These are phyloP conservation scores for Spodoptera litura DNA, from an alignment of 1,140 invertebrate species.

Conservation along the genomic window DNA sequence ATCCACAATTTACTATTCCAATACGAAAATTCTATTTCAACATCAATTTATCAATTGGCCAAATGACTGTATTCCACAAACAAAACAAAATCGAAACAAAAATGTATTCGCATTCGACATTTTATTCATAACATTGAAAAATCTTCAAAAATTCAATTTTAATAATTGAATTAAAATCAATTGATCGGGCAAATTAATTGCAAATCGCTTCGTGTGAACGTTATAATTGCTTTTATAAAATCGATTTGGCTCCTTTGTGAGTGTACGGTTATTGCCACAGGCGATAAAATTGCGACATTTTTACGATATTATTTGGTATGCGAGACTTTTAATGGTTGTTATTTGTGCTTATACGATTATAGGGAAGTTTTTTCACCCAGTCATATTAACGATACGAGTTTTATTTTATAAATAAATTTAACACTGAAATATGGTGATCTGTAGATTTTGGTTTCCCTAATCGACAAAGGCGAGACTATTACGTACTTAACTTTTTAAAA, in stretches of 20 bases:
- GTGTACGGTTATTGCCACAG: neutral
- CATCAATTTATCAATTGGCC: conserved; percentile 10
- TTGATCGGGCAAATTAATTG: conserved; percentile 31
- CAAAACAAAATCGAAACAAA: conserved; percentile 13
- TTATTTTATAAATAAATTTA: too few species aligned
- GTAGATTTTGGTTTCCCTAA: too few species aligned
- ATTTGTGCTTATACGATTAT: neutral
- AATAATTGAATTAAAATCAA: conserved; percentile 40
- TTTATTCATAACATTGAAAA: conserved; percentile 10
- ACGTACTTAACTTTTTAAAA: too few species aligned
- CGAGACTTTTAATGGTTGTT: neutral
- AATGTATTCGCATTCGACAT: neutral
- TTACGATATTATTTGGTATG: neutral
- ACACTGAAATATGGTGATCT: too few species aligned
- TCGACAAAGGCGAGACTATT: too few species aligned
- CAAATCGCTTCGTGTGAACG: conserved; percentile 31
- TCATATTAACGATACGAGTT: too few species aligned
- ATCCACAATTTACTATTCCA: conserved; percentile 5
- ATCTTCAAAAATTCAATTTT: conserved; percentile 31
- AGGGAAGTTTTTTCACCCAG: neutral
- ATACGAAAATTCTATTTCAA: conserved; percentile 4
- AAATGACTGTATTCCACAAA: conserved; percentile 1
- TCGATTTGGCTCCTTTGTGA: conserved; percentile 30
- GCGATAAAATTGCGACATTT: neutral
- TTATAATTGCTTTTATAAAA: conserved; percentile 38